A percentile compares a stretch with the other conserved stretches of the same genome.
phyloP scores from a whole-genome alignment of 2,797 vertebrate species.

The Sternotherus odoratus region DNA sequence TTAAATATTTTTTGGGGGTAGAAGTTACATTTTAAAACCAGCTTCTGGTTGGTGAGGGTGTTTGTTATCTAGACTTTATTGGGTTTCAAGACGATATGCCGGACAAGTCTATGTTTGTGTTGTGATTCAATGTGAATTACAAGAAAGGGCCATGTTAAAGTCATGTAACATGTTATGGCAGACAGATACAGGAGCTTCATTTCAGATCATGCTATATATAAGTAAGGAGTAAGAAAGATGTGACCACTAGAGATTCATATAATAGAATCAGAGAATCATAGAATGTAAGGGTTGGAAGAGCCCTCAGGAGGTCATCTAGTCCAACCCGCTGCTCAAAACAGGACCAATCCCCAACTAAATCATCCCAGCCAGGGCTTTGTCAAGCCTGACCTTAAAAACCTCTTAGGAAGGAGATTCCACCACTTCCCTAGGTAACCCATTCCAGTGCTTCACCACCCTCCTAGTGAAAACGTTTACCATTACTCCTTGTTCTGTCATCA shows the following conservation, averaged over 20 bases:
- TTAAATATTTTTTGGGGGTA: slow-evolving; percentile 31
- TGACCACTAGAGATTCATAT: background rate
- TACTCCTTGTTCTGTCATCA: too few relatives aligned
- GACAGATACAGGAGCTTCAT: background rate
- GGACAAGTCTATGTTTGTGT: slow-evolving; percentile 43
- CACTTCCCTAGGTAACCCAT: too few relatives aligned
- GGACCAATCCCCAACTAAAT: too few relatives aligned
- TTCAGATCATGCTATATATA: background rate
- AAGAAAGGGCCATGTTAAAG: slow-evolving; percentile 39
- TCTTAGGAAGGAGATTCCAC: too few relatives aligned
- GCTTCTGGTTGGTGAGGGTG: slow-evolving; percentile 53
- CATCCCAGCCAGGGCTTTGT: too few relatives aligned
- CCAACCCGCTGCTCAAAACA: too few relatives aligned
- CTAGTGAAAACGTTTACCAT: too few relatives aligned
- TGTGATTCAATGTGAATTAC: slow-evolving; percentile 50
- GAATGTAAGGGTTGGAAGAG: too few relatives aligned
- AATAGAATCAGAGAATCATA: background rate
- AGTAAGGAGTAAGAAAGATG: background rate
- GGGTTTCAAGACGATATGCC: slow-evolving; percentile 43
- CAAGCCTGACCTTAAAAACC: too few relatives aligned
- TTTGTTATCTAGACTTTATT: slow-evolving; percentile 27
- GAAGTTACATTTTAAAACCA: slow-evolving; percentile 34
- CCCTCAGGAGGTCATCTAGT: too few relatives aligned
- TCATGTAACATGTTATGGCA: background rate
- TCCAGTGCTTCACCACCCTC: too few relatives aligned